phyloP scores from a whole-genome alignment of 2,113 vertebrate genomes.

The Petromus typicus region DNA sequence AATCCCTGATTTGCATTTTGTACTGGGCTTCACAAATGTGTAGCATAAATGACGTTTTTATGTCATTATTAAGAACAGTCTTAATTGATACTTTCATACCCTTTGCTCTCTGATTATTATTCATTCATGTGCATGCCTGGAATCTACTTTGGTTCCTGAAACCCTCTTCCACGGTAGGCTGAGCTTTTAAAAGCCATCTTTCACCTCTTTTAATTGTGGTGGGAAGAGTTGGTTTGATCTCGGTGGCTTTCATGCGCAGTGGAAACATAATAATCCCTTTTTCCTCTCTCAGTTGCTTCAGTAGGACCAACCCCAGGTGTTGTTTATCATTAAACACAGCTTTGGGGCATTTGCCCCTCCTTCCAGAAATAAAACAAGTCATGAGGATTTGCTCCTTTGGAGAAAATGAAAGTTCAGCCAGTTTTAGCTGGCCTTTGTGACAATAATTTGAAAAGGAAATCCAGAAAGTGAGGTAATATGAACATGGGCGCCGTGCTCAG shows the following conservation, averaged over 20 bases:
- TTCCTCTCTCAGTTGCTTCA: neutral
- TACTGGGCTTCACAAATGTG: neutral
- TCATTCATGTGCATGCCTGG: neutral
- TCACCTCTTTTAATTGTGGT: neutral
- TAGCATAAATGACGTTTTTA: neutral
- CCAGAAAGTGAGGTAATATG: neutral
- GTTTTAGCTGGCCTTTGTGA: neutral
- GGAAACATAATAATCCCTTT: neutral
- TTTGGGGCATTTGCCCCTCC: neutral
- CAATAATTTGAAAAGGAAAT: neutral
- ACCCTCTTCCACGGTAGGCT: neutral
- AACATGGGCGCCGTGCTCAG: neutral
- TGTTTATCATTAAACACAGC: neutral
- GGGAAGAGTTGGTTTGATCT: neutral
- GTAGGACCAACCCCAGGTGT: neutral
- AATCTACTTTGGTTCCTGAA: neutral
- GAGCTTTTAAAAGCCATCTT: conserved; percentile 15
- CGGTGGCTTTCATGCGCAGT: neutral
- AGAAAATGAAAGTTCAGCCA: neutral
- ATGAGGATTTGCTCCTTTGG: neutral
- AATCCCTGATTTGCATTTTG: neutral
- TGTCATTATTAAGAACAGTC: neutral
- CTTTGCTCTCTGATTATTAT: neutral
- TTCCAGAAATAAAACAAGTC: neutral
- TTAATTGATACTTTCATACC: neutral